Evolutionary conservation across 1,140 invertebrate species (phyloP), one percentile per base, ranked within the genome.

Genomic region (Uloborus diversus): DNA sequence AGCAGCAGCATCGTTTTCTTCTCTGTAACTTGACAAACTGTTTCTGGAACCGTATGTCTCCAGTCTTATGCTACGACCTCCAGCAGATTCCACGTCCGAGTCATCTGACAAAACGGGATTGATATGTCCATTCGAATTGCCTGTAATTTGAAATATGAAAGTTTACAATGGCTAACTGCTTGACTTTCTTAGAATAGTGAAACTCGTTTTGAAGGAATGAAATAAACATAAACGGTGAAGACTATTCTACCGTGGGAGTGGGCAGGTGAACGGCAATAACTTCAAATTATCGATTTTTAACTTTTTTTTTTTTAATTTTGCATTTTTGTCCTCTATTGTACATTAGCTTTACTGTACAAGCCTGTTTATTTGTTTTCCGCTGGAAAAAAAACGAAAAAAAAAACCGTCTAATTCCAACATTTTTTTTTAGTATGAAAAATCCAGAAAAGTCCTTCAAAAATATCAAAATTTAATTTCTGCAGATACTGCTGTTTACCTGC

Each of bases 11-110:
- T 79, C 80, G 11, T 49, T 35, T 71, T 81, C 71, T 65, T 78
- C 71, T 23, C 73, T 47, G 61, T 78, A 81, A 27, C 57, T 80
- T 2, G 71, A n/a, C 1, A 78, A 3, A 20, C 80, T 81, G 27
- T 62, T 69, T 9, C 66, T 64, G 13, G 80, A 82, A 9, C 68
- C 69, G 17, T 53, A 79, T 1, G 25, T 49, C 35, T 79, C 65
- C 68, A 73, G 56, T 62, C 66, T 33, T 9, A 65, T 11, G 14
- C 37, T 78, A 20, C 62, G 35, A 4, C 70, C 30, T 3, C 64
- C 76, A n/a, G n/a, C n/a, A 4, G 81, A 42, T 73, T 80, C 82
- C 4, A 69, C n/a, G 33, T 82, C 75, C 3, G 81, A 79, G 37
- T 76, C 69, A 13, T 57, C 81, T 20, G 66, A 68, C 28, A 73